Percentiles rank a stretch among this genome's conserved stretches.
These are phyloP conservation scores for Phrynocephalus forsythii DNA, from an alignment of 2,797 vertebrate genomes.

Conservation along the genomic window DNA sequence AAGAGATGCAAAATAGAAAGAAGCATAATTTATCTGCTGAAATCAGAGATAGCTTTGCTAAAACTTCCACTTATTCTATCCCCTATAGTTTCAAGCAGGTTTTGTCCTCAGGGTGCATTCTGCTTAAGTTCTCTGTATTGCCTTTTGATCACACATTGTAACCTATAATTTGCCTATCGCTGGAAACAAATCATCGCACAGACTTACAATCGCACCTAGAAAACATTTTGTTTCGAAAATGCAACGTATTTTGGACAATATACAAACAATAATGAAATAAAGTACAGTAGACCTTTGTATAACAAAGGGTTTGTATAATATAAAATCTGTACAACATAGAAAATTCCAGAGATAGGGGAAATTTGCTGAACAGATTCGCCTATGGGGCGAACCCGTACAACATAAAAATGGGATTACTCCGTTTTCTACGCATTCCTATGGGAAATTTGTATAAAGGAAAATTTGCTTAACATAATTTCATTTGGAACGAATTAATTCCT, in stretches of 20 bases:
- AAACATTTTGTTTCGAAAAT: conserved; percentile 75
- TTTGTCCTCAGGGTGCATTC: conserved; percentile 85
- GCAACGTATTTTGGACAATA: conserved; percentile 73
- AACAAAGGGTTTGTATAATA: no score
- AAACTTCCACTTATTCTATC: conserved; percentile 88
- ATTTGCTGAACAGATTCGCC: no score
- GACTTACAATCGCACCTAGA: conserved; percentile 73
- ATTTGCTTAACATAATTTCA: no score
- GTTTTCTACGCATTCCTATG: no score
- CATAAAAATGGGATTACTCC: no score
- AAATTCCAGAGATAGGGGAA: no score
- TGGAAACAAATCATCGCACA: conserved; percentile 72
- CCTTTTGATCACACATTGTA: conserved; percentile 80
- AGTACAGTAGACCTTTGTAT: conserved; percentile 45
- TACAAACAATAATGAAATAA: conserved; percentile 72
- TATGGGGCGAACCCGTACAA: no score
- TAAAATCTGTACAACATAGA: no score
- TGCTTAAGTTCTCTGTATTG: conserved; percentile 75
- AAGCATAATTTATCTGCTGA: conserved; percentile 90
- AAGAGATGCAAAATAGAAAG: conserved; percentile 86
- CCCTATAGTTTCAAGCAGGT: conserved; percentile 79
- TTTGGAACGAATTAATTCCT: no score
- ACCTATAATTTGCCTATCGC: conserved; percentile 80
- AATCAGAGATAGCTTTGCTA: conserved; percentile 89
- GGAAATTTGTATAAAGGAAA: no score